Evolutionary conservation across 2,113 vertebrate species (phyloP).

Genomic region (Urocolius indicus): DNA sequence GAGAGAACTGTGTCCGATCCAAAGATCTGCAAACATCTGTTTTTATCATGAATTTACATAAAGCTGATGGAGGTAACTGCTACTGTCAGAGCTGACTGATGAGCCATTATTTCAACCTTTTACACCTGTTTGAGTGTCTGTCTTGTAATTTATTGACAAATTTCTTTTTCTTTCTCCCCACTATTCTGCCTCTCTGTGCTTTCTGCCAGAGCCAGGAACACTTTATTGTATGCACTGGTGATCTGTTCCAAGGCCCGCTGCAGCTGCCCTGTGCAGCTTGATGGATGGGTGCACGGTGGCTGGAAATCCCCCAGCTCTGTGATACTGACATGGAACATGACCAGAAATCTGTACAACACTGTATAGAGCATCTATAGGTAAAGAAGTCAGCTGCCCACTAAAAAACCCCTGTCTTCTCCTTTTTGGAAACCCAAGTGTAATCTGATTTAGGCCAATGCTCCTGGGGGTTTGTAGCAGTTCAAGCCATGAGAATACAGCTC

Average conservation of each 20-base stretch:
- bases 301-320: not conserved
- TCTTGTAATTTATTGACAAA: not conserved
- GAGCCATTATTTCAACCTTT: not conserved
- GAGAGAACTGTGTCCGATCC: not conserved
- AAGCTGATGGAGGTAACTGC: not conserved
- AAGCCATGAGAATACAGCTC: not conserved
- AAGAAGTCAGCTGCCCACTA: not conserved
- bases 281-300: not conserved
- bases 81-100: not conserved
- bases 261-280: not conserved
- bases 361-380: not conserved
- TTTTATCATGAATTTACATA: not conserved
- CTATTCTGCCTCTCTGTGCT: not conserved
- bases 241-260: not conserved
- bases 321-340: not conserved
- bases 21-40: not conserved
- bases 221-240: not conserved
- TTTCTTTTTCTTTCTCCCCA: not conserved
- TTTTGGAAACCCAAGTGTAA: not conserved
- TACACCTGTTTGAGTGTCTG: not conserved
- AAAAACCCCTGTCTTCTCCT: not conserved
- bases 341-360: not conserved
- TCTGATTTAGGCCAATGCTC: not conserved
- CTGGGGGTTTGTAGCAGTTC: not conserved
- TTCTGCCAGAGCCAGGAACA: not conserved